A percentile compares a stretch with the other conserved stretches of the same genome.
Evolutionary conservation across 1,140 invertebrate species (phyloP).

Genomic region (Anthonomus grandis): DNA sequence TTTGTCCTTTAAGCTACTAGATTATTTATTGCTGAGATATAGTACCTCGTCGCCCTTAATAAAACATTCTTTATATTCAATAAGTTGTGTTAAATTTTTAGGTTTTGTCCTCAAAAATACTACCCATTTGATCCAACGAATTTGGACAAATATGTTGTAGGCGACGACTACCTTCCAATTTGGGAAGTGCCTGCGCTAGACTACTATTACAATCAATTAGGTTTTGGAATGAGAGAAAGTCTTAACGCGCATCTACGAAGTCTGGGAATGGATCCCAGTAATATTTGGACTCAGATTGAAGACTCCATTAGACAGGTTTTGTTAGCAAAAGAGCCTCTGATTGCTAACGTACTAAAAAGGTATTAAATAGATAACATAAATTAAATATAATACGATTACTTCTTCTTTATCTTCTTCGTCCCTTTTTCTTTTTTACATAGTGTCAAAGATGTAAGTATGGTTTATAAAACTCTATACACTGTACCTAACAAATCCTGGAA

Average conservation of each 20-base stretch:
- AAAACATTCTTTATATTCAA: too few species aligned
- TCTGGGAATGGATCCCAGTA: constrained; percentile 65
- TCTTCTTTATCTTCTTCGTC: too few species aligned
- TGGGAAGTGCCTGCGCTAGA: constrained; percentile 89
- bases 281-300: constrained; percentile 80
- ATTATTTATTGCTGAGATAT: too few species aligned
- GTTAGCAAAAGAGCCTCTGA: constrained; percentile 70
- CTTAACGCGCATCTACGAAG: constrained; percentile 77
- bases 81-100: constrained; percentile 48
- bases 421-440: too few species aligned
- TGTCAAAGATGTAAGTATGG: too few species aligned
- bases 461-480: too few species aligned
- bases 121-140: constrained; percentile 82
- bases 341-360: constrained; percentile 56
- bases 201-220: constrained; percentile 71
- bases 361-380: too few species aligned
- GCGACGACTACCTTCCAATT: constrained; percentile 90
- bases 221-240: constrained; percentile 82
- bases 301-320: constrained; percentile 73
- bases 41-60: too few species aligned
- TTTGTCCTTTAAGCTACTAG: too few species aligned
- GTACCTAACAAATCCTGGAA: too few species aligned
- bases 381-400: too few species aligned
- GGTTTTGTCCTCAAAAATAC: constrained; percentile 91
- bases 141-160: constrained; percentile 90